phyloP scores from a whole-genome alignment of 2,113 vertebrate species.

The Cygnus buccinator region DNA sequence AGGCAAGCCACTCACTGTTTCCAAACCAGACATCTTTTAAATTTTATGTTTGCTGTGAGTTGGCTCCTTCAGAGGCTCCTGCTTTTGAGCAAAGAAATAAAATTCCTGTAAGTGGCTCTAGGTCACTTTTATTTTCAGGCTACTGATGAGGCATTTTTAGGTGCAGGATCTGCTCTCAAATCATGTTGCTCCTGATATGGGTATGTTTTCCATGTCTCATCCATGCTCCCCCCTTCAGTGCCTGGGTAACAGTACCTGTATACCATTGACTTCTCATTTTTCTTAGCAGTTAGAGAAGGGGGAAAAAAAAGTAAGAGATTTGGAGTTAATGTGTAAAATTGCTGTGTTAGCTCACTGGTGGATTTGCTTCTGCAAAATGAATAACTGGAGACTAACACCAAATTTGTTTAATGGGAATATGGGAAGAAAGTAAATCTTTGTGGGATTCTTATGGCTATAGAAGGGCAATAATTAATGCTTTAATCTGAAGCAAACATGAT shows the following conservation, averaged over 20 bases:
- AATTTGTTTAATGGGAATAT: neutral
- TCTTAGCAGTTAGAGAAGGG: neutral
- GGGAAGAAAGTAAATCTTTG: neutral
- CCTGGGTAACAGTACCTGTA: neutral
- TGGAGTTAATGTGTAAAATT: neutral
- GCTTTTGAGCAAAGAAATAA: neutral
- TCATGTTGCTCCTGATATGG: neutral
- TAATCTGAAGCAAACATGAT: neutral
- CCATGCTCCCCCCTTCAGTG: too few relatives aligned
- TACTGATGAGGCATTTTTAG: neutral
- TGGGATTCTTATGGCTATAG: neutral
- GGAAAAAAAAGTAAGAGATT: neutral
- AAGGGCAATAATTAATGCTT: neutral
- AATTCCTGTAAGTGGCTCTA: neutral
- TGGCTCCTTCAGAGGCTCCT: neutral
- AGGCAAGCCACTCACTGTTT: neutral
- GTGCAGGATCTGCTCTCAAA: neutral
- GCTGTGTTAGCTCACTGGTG: neutral
- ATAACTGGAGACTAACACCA: neutral
- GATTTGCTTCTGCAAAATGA: neutral
- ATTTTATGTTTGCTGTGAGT: neutral
- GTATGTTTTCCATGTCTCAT: neutral
- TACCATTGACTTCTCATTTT: neutral
- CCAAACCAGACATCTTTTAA: neutral
- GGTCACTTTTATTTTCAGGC: neutral